Conservation (phyloP, 37 sponge, comb jelly and placozoan species). For the Tethya wilhelma region DNA sequence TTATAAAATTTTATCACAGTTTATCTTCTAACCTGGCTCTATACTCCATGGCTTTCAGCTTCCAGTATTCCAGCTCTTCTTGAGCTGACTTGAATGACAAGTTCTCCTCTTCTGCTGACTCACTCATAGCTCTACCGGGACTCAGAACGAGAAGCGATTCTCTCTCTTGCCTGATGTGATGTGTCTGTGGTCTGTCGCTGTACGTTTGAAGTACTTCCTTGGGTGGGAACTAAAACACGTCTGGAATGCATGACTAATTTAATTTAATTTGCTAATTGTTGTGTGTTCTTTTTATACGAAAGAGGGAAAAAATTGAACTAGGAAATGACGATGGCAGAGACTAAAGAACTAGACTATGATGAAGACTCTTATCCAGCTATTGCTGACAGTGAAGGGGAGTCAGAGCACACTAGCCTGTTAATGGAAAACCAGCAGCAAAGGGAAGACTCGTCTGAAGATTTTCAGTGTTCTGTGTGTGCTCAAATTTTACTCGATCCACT, state of each 20-base stretch:
- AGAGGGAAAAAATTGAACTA: neutral
- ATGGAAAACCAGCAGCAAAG: neutral
- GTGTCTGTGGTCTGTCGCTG: too few species aligned
- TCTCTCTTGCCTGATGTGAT: too few species aligned
- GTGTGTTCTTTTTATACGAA: too few species aligned
- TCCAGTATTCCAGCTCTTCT: slow-evolving; percentile 84
- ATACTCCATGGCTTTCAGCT: slow-evolving; percentile 69
- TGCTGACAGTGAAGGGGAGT: slow-evolving; percentile 31
- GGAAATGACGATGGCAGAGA: neutral
- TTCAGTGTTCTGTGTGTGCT: slow-evolving; percentile 57
- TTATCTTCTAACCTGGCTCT: slow-evolving; percentile 71
- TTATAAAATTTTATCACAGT: too few species aligned
- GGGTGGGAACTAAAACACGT: neutral
- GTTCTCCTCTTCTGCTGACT: slow-evolving; percentile 1
- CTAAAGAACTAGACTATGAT: slow-evolving; percentile 3
- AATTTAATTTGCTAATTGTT: too few species aligned
- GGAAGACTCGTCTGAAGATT: neutral
- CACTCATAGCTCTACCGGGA: neutral
- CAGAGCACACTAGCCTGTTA: neutral
- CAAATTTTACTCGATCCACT: slow-evolving; percentile 60
- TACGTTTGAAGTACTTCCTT: too few species aligned
- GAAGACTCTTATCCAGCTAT: slow-evolving; percentile 28
- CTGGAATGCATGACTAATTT: too few species aligned
- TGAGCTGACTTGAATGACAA: slow-evolving; percentile 28
- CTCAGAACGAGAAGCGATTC: neutral